Conservation (phyloP, 1,140 invertebrate species). For the Drosophila suzukii region DNA sequence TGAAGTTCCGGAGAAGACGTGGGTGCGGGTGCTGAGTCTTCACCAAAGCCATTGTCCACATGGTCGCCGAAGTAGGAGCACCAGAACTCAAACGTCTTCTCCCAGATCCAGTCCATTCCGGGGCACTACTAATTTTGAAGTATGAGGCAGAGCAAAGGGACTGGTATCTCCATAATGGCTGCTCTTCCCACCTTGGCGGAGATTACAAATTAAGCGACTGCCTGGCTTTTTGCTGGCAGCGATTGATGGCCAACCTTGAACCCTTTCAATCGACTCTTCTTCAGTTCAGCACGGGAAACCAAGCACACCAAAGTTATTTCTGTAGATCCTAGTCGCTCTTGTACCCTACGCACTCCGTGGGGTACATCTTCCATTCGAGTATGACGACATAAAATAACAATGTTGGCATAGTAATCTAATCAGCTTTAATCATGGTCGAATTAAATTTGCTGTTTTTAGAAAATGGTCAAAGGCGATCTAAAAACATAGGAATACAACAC, state of each 20-base stretch:
- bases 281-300: conserved; percentile 27
- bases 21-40: neutral
- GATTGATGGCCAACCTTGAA: conserved; percentile 65
- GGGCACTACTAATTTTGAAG: conserved; percentile 9
- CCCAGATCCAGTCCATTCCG: conserved; percentile 11
- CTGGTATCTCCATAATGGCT: conserved; percentile 30
- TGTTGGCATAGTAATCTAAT: conserved; percentile 11
- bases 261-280: conserved; percentile 60
- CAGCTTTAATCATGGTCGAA: neutral
- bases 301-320: conserved; percentile 69
- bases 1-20: neutral
- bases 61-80: conserved; percentile 1
- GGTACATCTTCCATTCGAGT: neutral
- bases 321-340: conserved; percentile 41
- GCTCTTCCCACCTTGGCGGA: conserved; percentile 30
- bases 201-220: conserved; percentile 59
- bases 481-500: neutral
- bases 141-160: neutral
- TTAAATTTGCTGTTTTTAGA: neutral
- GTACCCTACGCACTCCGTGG: conserved; percentile 24
- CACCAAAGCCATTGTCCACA: neutral
- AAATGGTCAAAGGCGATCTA: neutral
- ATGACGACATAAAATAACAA: neutral
- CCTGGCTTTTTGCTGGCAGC: conserved; percentile 17
- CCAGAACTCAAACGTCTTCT: conserved; percentile 15